These are phyloP conservation scores for Chlorocebus sabaeus DNA, from an alignment of 2,113 vertebrate species.

Conservation along the genomic window DNA sequence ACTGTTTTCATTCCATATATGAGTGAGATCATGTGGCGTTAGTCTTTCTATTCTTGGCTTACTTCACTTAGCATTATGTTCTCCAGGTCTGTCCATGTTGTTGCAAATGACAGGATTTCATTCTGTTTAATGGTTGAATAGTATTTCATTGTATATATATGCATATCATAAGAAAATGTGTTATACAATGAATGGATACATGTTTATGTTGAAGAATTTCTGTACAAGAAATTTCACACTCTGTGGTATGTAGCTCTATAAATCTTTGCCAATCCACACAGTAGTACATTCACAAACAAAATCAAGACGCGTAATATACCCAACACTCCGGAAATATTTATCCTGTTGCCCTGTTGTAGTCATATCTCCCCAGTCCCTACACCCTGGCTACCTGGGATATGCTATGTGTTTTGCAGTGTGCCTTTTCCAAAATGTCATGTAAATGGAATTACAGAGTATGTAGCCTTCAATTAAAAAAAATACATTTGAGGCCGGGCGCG, in stretches of 20 bases:
- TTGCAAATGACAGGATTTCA: neutral
- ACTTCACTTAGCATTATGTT: neutral
- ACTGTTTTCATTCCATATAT: neutral
- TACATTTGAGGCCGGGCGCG: neutral
- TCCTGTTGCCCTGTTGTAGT: no score
- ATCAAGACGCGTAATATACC: neutral
- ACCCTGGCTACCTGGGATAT: no score
- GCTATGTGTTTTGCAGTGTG: neutral
- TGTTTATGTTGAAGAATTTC: neutral
- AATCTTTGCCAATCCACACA: neutral
- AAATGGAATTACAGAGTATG: neutral
- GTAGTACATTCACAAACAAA: neutral
- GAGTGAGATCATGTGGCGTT: neutral
- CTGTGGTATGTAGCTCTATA: neutral
- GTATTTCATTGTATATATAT: no score
- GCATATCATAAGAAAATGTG: no score
- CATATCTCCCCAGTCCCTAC: neutral
- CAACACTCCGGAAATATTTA: neutral
- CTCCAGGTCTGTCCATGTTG: neutral
- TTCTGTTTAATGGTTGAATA: no score
- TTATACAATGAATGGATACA: neutral
- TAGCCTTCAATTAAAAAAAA: neutral
- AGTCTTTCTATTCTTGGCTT: neutral
- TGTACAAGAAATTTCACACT: neutral
- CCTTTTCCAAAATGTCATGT: neutral